These are phyloP conservation scores for Bolinopsis microptera DNA, from an alignment of 37 sponge, comb jelly and placozoan genomes.

Conservation along the genomic window DNA sequence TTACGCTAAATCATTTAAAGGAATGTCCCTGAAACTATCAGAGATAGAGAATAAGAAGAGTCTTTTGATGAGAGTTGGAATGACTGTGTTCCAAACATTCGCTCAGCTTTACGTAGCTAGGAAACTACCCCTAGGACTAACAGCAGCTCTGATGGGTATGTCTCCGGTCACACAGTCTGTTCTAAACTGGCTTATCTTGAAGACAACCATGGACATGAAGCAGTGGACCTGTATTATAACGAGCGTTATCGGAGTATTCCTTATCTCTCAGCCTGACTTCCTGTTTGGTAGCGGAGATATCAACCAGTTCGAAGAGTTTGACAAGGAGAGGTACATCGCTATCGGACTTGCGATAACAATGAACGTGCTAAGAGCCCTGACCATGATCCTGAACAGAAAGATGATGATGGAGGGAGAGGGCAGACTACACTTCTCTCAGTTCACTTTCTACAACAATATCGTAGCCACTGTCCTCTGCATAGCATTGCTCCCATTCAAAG, in stretches of 20 bases:
- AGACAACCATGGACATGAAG: neutral
- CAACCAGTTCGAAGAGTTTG: neutral
- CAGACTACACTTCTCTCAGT: slow-evolving; percentile 14
- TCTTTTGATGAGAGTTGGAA: neutral
- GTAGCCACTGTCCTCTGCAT: neutral
- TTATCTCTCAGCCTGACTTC: slow-evolving; percentile 14
- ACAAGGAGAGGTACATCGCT: neutral
- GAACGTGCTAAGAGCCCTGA: slow-evolving; percentile 38
- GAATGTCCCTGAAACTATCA: neutral
- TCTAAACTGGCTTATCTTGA: neutral
- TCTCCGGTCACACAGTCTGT: slow-evolving; percentile 1
- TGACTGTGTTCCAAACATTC: slow-evolving; percentile 29
- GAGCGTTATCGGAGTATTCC: neutral
- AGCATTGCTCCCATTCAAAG: neutral
- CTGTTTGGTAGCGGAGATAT: neutral
- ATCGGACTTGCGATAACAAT: neutral
- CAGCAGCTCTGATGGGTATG: slow-evolving; percentile 18
- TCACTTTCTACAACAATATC: slow-evolving; percentile 21
- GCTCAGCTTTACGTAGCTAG: slow-evolving; percentile 9
- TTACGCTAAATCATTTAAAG: neutral
- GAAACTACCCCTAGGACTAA: slow-evolving; percentile 2
- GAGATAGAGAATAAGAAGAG: slow-evolving; percentile 24
- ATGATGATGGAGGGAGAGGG: slow-evolving; percentile 20
- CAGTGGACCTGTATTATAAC: neutral
- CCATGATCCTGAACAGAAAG: slow-evolving; percentile 28